These are phyloP conservation scores for Andrena flavipes DNA, from an alignment of 2,888 invertebrate genomes.

Conservation along the genomic window DNA sequence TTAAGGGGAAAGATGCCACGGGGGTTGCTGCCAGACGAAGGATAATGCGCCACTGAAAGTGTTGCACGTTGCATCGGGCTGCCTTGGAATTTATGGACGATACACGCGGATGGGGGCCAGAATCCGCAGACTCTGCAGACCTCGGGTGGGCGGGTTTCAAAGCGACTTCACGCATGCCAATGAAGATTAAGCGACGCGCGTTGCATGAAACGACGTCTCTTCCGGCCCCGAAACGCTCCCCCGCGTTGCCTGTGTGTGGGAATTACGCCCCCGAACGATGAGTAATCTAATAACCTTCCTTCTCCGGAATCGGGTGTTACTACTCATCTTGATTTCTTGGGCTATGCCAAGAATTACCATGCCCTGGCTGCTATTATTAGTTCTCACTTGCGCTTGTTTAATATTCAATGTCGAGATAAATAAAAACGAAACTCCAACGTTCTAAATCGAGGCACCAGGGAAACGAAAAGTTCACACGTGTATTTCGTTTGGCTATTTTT, in stretches of 20 bases:
- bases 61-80: conserved; percentile 61
- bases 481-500: too few relatives aligned
- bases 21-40: conserved; percentile 18
- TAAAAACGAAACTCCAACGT: too few relatives aligned
- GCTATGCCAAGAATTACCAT: too few relatives aligned
- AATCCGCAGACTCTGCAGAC: conserved; percentile 58
- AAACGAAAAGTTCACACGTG: too few relatives aligned
- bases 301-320: background rate
- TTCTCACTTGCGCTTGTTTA: too few relatives aligned
- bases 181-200: conserved; percentile 63
- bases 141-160: conserved; percentile 47
- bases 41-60: conserved; percentile 64
- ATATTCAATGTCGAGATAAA: too few relatives aligned
- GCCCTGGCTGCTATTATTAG: too few relatives aligned
- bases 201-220: conserved; percentile 28
- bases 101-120: conserved; percentile 27
- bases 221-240: conserved; percentile 1
- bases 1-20: conserved; percentile 19
- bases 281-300: conserved; percentile 27
- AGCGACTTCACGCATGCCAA: conserved; percentile 67
- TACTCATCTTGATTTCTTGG: background rate
- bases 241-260: background rate
- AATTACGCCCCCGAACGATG: conserved; percentile 32
- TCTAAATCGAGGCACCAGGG: too few relatives aligned
- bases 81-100: conserved; percentile 67